Percentiles rank a stretch among this genome's conserved stretches.
Conservation (phyloP, 1,140 invertebrate species). For the Papilio glaucus region DNA sequence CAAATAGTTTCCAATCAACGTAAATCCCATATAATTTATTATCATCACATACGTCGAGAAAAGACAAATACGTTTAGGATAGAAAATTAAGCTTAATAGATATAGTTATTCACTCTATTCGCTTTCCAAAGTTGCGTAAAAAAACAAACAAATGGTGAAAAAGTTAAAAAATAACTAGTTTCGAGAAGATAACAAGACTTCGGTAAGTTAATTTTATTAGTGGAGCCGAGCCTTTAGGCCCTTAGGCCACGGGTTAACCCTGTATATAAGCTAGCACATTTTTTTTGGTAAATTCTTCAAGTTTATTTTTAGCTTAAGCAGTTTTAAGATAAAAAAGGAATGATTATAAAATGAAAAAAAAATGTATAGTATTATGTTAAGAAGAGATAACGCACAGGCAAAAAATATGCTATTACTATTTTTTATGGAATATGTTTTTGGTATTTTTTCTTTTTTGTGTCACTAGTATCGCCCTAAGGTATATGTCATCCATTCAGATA, state of each 20-base stretch:
- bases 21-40: background rate
- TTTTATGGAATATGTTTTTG: no score
- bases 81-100: no score
- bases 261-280: background rate
- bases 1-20: background rate
- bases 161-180: background rate
- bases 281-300: background rate
- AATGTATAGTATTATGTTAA: no score
- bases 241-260: background rate
- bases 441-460: no score
- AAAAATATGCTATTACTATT: no score
- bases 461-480: no score
- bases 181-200: constrained; percentile 9
- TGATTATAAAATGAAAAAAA: no score
- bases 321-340: background rate
- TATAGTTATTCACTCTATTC: no score
- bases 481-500: no score
- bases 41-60: background rate
- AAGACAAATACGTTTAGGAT: background rate
- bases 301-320: background rate
- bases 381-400: background rate
- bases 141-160: constrained; percentile 2
- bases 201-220: constrained; percentile 11
- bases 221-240: background rate
- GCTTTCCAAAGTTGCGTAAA: background rate